Evolutionary conservation across 2,113 vertebrate species (phyloP).

Genomic region (Meleagris gallopavo): DNA sequence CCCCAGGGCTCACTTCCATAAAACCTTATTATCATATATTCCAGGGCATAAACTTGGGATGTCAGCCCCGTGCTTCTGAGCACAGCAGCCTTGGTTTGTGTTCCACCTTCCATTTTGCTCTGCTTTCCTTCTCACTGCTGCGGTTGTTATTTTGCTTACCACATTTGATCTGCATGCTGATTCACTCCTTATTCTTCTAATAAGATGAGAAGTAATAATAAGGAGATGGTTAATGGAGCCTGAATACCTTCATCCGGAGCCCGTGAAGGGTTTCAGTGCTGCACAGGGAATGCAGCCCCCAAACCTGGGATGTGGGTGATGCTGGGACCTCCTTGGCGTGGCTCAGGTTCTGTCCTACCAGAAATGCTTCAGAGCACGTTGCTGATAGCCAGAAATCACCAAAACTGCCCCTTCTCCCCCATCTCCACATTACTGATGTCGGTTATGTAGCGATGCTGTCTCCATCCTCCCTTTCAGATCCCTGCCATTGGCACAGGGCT

Average conservation of each 20-base stretch:
- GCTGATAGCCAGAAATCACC: fast-evolving
- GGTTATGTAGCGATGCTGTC: not conserved
- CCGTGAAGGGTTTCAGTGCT: slow-evolving; percentile 31
- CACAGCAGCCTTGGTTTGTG: slow-evolving; percentile 13
- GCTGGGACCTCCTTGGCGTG: not conserved
- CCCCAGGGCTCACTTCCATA: slow-evolving; percentile 74
- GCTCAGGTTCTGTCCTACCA: not conserved
- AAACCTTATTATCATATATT: slow-evolving; percentile 78
- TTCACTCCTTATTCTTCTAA: slow-evolving; percentile 31
- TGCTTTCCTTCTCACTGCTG: not conserved
- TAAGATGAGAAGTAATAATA: slow-evolving; percentile 43
- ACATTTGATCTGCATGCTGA: slow-evolving; percentile 14
- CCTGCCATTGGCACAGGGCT: not conserved
- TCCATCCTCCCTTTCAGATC: not conserved
- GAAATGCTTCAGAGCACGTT: not conserved
- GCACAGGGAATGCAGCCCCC: slow-evolving; percentile 6
- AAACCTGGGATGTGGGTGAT: not conserved
- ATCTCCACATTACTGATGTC: fast-evolving
- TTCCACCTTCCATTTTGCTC: slow-evolving; percentile 19
- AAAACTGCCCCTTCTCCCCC: fast-evolving
- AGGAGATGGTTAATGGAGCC: slow-evolving; percentile 46
- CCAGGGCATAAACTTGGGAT: slow-evolving; percentile 69
- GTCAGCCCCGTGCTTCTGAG: slow-evolving; percentile 38
- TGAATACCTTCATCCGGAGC: slow-evolving; percentile 46
- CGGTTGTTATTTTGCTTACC: not conserved